Evolutionary conservation across 1,140 invertebrate genomes (phyloP).

Genomic region (Aphaenogaster ashmeadi): DNA sequence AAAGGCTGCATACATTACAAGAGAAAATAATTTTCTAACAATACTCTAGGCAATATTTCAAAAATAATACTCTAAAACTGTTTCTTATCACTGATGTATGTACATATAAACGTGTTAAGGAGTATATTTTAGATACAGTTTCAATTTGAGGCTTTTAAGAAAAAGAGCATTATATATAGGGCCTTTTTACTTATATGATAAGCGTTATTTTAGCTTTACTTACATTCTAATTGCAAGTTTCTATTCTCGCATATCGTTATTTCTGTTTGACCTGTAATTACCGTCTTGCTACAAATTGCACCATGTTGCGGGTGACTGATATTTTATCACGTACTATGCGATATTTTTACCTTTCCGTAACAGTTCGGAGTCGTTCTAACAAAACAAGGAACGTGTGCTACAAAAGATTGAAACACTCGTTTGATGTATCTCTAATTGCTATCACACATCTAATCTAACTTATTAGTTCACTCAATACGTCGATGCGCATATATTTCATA

Average conservation of each 20-base stretch:
- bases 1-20: not conserved
- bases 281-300: slow-evolving; percentile 4
- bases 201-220: not conserved
- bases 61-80: slow-evolving; percentile 5
- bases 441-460: not conserved
- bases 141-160: slow-evolving; percentile 3
- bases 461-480: not conserved
- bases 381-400: not conserved
- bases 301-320: slow-evolving; percentile 12
- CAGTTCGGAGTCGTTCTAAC: not conserved
- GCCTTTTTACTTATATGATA: not conserved
- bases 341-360: slow-evolving; percentile 9
- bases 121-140: not conserved
- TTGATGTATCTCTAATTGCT: slow-evolving; percentile 20
- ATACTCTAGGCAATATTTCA: not conserved
- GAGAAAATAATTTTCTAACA: not conserved
- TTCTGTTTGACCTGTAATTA: not conserved
- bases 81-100: not conserved
- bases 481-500: not conserved
- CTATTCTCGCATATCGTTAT: slow-evolving; percentile 20
- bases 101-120: not conserved
- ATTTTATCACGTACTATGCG: slow-evolving; percentile 6
- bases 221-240: slow-evolving; percentile 5
- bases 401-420: not conserved
- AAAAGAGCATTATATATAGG: not conserved